phyloP scores from a whole-genome alignment of 2,797 vertebrate genomes.

The Emys orbicularis region DNA sequence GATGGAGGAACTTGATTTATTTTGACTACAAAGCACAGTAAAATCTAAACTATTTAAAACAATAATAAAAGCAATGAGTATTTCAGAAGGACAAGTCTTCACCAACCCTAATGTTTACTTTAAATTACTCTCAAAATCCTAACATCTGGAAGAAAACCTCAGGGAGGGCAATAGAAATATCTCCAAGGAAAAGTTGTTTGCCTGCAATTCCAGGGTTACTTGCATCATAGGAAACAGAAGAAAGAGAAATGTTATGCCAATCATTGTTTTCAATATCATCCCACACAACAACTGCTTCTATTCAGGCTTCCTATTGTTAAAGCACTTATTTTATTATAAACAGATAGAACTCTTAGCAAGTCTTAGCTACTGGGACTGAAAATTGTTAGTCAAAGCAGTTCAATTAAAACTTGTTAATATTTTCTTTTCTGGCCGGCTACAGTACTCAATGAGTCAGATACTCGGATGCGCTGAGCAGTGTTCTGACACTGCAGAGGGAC shows the following conservation, averaged over 20 bases:
- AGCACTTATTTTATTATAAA: slow-evolving; percentile 66
- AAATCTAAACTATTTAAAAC: neutral
- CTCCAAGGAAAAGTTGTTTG: slow-evolving; percentile 27
- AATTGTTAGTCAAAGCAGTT: slow-evolving; percentile 25
- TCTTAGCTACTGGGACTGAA: neutral
- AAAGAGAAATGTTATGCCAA: slow-evolving; percentile 64
- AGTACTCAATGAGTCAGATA: accelerated
- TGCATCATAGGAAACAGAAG: slow-evolving; percentile 56
- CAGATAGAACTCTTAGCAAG: slow-evolving; percentile 48
- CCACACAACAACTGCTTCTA: slow-evolving; percentile 74
- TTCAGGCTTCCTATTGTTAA: slow-evolving; percentile 75
- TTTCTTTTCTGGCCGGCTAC: slow-evolving; percentile 41
- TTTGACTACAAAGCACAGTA: neutral
- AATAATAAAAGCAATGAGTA: neutral
- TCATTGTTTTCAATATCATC: slow-evolving; percentile 77
- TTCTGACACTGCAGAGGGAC: neutral
- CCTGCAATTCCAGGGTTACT: slow-evolving; percentile 36
- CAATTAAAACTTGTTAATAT: slow-evolving; percentile 39
- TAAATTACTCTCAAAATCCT: neutral
- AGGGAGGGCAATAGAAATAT: neutral
- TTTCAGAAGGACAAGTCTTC: neutral
- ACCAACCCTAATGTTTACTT: accelerated
- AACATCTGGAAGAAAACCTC: neutral
- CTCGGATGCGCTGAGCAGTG: neutral
- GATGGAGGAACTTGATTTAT: neutral